Evolutionary conservation across 2,888 invertebrate genomes (phyloP).

Genomic region (Erpobdella octoculata): DNA sequence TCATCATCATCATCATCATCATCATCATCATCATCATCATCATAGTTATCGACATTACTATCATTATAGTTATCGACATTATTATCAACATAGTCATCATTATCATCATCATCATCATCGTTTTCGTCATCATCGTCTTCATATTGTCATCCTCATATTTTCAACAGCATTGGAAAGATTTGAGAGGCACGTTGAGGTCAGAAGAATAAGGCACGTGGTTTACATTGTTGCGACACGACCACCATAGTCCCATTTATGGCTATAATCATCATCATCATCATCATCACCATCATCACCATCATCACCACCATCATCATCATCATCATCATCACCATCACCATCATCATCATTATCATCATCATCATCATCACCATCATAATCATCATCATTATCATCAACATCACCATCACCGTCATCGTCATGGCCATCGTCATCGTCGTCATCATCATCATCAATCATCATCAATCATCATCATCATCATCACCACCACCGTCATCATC

Average conservation of each 20-base stretch:
- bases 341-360: not conserved
- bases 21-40: constrained; percentile 1
- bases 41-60: not conserved
- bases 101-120: too few relatives aligned
- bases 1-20: constrained; percentile 11
- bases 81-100: too few relatives aligned
- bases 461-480: too few relatives aligned
- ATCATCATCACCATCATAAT: not conserved
- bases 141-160: too few relatives aligned
- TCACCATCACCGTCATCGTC: constrained; percentile 1
- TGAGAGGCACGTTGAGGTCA: too few relatives aligned
- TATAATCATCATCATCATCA: constrained; percentile 12
- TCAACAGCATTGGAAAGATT: too few relatives aligned
- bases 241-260: too few relatives aligned
- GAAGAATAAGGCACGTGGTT: too few relatives aligned
- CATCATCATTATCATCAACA: not conserved
- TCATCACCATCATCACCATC: not conserved
- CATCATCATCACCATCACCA: not conserved
- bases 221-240: too few relatives aligned
- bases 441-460: too few relatives aligned
- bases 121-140: too few relatives aligned
- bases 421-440: too few relatives aligned
- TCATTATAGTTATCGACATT: not conserved
- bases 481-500: constrained; percentile 6
- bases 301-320: not conserved